Evolutionary conservation across 2,797 vertebrate genomes (phyloP).

Genomic region (Eutrigla gurnardus): DNA sequence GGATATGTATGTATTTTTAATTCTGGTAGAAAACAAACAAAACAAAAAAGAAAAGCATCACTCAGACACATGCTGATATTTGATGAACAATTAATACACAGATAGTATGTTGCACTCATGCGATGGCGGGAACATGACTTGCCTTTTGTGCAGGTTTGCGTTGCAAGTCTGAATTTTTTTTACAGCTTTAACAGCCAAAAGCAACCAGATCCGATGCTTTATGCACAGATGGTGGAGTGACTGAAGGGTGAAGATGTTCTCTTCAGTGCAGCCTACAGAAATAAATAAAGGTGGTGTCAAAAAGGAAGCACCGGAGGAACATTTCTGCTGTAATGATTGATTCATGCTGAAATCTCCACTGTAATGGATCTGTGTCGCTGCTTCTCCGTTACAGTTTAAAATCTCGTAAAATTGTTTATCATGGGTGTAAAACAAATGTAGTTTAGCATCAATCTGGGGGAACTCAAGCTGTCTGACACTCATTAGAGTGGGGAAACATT

Average conservation of each 20-base stretch:
- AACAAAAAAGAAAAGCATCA: neutral
- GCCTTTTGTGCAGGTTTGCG: neutral
- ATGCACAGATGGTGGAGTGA: neutral
- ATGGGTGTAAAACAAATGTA: neutral
- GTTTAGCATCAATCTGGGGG: constrained; percentile 20
- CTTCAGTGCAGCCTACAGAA: neutral
- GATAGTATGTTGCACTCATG: neutral
- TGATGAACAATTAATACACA: neutral
- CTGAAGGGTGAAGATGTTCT: neutral
- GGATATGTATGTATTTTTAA: neutral
- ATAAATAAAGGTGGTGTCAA: neutral
- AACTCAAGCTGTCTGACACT: constrained; percentile 41
- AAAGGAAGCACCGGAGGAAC: neutral
- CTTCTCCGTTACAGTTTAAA: neutral
- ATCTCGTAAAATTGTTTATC: neutral
- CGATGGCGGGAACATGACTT: neutral
- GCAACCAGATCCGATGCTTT: neutral
- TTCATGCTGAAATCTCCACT: neutral
- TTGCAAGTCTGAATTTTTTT: too few species aligned
- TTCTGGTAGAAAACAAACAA: constrained; percentile 9
- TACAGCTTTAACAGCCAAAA: too few species aligned
- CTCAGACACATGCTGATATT: neutral
- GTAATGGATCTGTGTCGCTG: neutral
- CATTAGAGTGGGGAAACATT: constrained; percentile 42
- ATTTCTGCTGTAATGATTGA: neutral